Evolutionary conservation across 2,113 vertebrate genomes (phyloP).

Genomic region (Phoxinus phoxinus): DNA sequence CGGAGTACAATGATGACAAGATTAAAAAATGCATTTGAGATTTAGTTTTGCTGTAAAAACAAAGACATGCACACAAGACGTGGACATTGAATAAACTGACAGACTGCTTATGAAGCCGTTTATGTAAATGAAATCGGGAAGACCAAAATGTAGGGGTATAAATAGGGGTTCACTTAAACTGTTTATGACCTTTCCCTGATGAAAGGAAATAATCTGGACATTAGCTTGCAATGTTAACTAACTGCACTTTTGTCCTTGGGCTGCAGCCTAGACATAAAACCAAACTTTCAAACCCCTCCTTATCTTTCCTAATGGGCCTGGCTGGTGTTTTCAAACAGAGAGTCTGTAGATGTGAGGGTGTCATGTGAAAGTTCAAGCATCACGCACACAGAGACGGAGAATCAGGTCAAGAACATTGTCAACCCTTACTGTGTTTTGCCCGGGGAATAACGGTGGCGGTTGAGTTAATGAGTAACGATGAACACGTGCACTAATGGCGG

Average conservation of each 20-base stretch:
- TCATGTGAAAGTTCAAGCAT: background rate
- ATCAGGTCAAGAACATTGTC: constrained; percentile 18
- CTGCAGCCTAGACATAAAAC: background rate
- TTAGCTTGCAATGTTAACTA: background rate
- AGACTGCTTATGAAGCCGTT: background rate
- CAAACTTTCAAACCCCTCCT: background rate
- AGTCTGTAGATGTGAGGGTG: background rate
- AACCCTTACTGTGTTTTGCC: background rate
- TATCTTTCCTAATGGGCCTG: constrained; percentile 7
- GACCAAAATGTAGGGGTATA: background rate
- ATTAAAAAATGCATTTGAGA: background rate
- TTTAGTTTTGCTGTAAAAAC: background rate
- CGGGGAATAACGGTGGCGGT: background rate
- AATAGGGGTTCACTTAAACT: background rate
- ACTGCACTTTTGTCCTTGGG: background rate
- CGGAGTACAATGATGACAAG: background rate
- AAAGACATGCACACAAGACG: background rate
- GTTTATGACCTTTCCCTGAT: background rate
- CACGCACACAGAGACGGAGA: background rate
- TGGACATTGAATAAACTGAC: background rate
- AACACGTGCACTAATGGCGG: background rate
- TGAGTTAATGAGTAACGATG: constrained; percentile 37
- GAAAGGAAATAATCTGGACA: background rate
- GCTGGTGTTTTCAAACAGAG: background rate
- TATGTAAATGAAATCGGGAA: background rate